phyloP scores from a whole-genome alignment of 2,888 invertebrate species.

The Neoaliturus tenellus region DNA sequence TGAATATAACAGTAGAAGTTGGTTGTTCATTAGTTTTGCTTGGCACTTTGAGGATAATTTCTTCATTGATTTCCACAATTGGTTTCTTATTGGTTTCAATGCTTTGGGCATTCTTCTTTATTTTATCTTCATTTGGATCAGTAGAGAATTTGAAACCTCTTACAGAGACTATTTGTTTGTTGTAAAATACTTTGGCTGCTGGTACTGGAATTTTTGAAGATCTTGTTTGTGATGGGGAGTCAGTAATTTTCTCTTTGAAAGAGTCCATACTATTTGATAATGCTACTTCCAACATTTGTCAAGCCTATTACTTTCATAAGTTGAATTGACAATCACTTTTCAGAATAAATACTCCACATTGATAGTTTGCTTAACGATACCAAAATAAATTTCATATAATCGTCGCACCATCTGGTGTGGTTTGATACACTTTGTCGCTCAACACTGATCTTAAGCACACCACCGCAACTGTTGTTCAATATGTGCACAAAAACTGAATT shows the following conservation, averaged over 20 bases:
- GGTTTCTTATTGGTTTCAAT: not conserved
- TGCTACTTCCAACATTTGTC: not conserved
- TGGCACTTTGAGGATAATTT: conserved; percentile 28
- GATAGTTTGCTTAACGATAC: too few relatives aligned
- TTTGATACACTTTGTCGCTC: too few relatives aligned
- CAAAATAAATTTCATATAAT: too few relatives aligned
- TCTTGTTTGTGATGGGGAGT: not conserved
- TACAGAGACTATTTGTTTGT: conserved; percentile 36
- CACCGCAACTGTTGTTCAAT: too few relatives aligned
- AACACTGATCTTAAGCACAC: too few relatives aligned
- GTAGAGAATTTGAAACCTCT: conserved; percentile 30
- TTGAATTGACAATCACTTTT: too few relatives aligned
- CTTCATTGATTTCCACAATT: not conserved
- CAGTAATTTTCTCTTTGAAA: conserved; percentile 15
- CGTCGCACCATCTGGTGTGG: too few relatives aligned
- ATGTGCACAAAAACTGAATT: not conserved
- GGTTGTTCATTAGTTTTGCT: not conserved
- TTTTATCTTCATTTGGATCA: conserved; percentile 17
- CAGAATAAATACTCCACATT: too few relatives aligned
- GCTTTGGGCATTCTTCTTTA: not conserved
- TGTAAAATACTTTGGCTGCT: conserved; percentile 12
- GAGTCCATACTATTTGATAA: not conserved
- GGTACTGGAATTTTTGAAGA: conserved; percentile 34
- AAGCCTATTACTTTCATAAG: too few relatives aligned
- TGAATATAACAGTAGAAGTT: conserved; percentile 10